A percentile compares a stretch with the other conserved stretches of the same genome.
Evolutionary conservation across 2,113 vertebrate species (phyloP).

Genomic region (Platycercus adscitus): DNA sequence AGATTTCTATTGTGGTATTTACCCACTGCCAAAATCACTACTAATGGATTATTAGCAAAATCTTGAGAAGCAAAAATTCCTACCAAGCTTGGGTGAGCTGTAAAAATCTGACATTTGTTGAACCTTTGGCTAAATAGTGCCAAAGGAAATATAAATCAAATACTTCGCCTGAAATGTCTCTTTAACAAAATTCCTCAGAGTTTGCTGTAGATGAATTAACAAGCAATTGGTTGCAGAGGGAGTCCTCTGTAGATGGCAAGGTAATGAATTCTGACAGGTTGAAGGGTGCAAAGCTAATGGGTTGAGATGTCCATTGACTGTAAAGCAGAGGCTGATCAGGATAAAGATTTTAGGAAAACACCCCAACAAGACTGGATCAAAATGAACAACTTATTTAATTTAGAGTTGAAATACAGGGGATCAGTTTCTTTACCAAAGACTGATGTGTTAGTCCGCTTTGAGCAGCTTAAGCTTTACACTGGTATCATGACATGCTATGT

Average conservation of each 20-base stretch:
- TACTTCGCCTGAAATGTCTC: conserved; percentile 48
- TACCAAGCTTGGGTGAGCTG: conserved; percentile 19
- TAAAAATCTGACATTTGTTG: conserved; percentile 23
- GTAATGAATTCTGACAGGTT: conserved; percentile 73
- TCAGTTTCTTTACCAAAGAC: not conserved
- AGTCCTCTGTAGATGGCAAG: conserved; percentile 48
- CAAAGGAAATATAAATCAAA: conserved; percentile 66
- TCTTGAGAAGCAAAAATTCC: not conserved
- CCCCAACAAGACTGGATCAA: not conserved
- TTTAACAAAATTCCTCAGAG: conserved; percentile 60
- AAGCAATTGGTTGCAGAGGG: conserved; percentile 52
- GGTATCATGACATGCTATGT: not conserved
- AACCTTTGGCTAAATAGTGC: conserved; percentile 57
- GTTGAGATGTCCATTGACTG: conserved; percentile 62
- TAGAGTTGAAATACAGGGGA: not conserved
- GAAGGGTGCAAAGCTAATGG: conserved; percentile 73
- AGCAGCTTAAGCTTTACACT: not conserved
- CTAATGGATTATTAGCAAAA: not conserved
- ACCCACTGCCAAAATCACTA: not conserved
- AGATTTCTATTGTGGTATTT: not conserved
- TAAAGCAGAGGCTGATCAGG: conserved; percentile 65
- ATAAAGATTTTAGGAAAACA: conserved; percentile 35
- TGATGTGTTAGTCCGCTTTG: not conserved
- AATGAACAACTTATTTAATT: not conserved
- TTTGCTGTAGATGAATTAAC: conserved; percentile 61